phyloP scores from a whole-genome alignment of 2,113 vertebrate genomes.

The Setophaga petechia region DNA sequence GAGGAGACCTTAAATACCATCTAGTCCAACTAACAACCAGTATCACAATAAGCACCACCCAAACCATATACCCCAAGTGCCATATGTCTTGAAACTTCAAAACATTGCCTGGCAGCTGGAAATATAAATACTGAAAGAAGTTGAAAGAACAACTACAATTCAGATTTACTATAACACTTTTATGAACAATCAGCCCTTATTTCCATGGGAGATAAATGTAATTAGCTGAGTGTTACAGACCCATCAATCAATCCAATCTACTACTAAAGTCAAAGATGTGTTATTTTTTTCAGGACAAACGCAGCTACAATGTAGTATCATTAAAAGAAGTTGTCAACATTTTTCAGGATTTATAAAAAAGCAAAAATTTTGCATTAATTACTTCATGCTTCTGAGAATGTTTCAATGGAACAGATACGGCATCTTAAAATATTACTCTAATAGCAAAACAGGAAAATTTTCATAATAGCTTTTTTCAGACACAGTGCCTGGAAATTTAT shows the following conservation, averaged over 20 bases:
- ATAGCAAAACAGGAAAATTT: not conserved
- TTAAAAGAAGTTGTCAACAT: not conserved
- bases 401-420: not conserved
- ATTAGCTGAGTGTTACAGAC: not conserved
- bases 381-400: not conserved
- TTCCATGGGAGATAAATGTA: not conserved
- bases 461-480: not conserved
- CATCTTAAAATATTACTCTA: constrained; percentile 1
- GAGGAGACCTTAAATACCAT: not conserved
- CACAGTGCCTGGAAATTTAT: not conserved
- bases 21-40: not conserved
- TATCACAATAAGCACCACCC: not conserved
- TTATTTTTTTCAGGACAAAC: not conserved
- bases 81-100: not conserved
- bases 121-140: not conserved
- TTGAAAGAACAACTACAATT: not conserved
- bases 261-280: not conserved
- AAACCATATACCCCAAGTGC: not conserved
- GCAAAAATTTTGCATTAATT: not conserved
- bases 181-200: not conserved
- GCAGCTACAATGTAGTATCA: not conserved
- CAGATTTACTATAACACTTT: not conserved
- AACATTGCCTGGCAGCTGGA: not conserved
- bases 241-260: not conserved
- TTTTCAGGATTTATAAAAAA: not conserved